Base-by-base conservation (phyloP, 2,797 vertebrate species). In the Tapera naevia region DNA sequence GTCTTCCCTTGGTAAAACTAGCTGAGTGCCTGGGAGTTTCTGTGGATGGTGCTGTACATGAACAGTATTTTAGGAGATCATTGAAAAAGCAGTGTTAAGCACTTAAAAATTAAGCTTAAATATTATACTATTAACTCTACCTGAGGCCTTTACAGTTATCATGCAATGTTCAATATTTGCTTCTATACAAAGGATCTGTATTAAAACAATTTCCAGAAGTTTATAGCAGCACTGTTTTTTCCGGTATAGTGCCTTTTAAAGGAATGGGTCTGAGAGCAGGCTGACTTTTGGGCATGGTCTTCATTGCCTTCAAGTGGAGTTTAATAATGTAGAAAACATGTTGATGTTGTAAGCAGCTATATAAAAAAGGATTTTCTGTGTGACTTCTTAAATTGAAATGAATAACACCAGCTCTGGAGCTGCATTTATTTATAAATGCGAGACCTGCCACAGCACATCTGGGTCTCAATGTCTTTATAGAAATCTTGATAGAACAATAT, bases 51-150 rank as follows among this genome's bases (percentile, higher is more conserved):
- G 53, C 28, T 3, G 12, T 80, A 46, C 32, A 22, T 25, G 27
- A 95, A 73, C n/a, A 87, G 76, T 83, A 43, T 91, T 95, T 86
- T 81, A 96, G 94, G 61, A 97, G 86, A 95, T 94, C 62, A 35
- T 89, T 93, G 87, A 89, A 91, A 81, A 61, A 78, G 45, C 67
- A 80, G 32, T 67, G 80, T 86, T 92, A 82, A 94, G 86, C 69
- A 87, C 22, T 92, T 85, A 85, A 72, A 88, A 94, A 74, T 37
- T 35, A 89, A n/a, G n/a, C 22, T 92, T 85, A 85, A 72, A 88
- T 94, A 74, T 37, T 35, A 89, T 60, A 30, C 32, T 65, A 11
- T 73, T 82, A 69, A n/a, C 57, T 82, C 73, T 86, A 32, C 48
- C 8, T 35, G 24, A 81, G 37, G 28, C 39, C 86, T 60, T 88